Conservation (phyloP, 1,140 invertebrate genomes). For the Phenacoccus solenopsis region DNA sequence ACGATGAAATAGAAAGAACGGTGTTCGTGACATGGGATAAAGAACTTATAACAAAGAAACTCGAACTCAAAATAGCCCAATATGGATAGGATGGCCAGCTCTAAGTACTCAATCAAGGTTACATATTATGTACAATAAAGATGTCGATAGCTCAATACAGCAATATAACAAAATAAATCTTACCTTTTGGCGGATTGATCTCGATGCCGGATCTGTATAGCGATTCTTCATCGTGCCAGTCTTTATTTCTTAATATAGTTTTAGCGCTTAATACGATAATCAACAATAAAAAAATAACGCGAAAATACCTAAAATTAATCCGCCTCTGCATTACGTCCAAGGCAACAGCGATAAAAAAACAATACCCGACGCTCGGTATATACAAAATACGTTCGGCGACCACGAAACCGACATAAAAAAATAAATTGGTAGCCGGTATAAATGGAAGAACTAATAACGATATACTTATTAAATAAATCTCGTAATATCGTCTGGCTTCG, state of each 20-base stretch:
- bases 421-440: constrained; percentile 81
- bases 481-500: neutral
- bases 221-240: constrained; percentile 87
- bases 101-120: too few relatives aligned
- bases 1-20: too few relatives aligned
- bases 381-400: constrained; percentile 92
- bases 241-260: constrained; percentile 70
- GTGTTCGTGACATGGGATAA: too few relatives aligned
- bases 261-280: constrained; percentile 57
- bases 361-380: constrained; percentile 89
- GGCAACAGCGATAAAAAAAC: constrained; percentile 69
- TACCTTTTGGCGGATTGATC: constrained; percentile 97
- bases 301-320: constrained; percentile 29
- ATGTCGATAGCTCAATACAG: too few relatives aligned
- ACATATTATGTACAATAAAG: too few relatives aligned
- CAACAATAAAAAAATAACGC: constrained; percentile 36
- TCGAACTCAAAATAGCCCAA: too few relatives aligned
- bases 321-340: constrained; percentile 29
- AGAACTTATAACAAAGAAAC: too few relatives aligned
- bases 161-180: constrained; percentile 30
- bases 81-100: too few relatives aligned
- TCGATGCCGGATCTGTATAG: constrained; percentile 79
- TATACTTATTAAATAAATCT: neutral
- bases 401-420: constrained; percentile 95
- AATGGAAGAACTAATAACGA: constrained; percentile 73